Conservation (phyloP, 2,888 invertebrate species). For the Eristalis tenax region DNA sequence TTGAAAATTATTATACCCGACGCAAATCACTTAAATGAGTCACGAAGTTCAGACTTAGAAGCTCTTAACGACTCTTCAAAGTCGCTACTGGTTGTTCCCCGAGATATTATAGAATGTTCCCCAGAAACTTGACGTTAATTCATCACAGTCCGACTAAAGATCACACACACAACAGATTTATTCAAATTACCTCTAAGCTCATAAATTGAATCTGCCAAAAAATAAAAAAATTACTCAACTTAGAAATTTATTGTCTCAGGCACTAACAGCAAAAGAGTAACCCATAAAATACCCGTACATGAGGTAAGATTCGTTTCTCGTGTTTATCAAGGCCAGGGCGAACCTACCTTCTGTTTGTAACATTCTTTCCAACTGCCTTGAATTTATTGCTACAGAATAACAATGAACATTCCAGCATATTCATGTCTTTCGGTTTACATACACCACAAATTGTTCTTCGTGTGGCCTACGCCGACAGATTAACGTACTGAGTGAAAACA, state of each 20-base stretch:
- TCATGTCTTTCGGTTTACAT: constrained; percentile 26
- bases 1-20: no score
- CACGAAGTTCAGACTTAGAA: no score
- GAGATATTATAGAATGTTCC: no score
- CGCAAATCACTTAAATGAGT: no score
- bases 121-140: no score
- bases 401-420: constrained; percentile 38
- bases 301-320: not conserved
- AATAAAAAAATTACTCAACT: not conserved
- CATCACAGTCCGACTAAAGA: no score
- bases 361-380: constrained; percentile 15
- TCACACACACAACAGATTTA: no score
- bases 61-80: no score
- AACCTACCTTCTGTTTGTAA: not conserved
- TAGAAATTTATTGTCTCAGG: not conserved
- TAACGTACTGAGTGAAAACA: not conserved
- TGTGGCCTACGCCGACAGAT: constrained; percentile 24
- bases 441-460: constrained; percentile 26
- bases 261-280: not conserved
- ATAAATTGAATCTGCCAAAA: not conserved
- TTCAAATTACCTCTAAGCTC: no score
- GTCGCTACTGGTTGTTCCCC: no score
- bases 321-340: constrained; percentile 32
- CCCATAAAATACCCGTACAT: not conserved
- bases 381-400: not conserved